These are phyloP conservation scores for Tipula lateralis DNA, from an alignment of 2,888 invertebrate species.

Conservation along the genomic window DNA sequence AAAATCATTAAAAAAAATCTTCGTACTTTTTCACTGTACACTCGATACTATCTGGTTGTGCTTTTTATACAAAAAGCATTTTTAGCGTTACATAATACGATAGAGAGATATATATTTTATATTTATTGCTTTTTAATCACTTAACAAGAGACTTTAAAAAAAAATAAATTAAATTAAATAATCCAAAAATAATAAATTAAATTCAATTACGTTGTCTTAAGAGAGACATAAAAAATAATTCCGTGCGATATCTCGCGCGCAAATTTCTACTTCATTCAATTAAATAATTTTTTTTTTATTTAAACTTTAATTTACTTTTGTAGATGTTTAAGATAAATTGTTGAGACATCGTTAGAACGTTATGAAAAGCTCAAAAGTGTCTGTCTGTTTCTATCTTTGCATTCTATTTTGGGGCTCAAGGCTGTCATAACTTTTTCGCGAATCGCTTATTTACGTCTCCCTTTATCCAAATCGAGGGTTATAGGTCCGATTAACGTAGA, in stretches of 20 bases:
- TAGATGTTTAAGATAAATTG: not conserved
- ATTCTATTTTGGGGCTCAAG: too few relatives aligned
- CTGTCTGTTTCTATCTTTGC: too few relatives aligned
- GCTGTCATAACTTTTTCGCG: too few relatives aligned
- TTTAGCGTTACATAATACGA: not conserved
- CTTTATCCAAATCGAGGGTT: too few relatives aligned
- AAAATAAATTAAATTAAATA: not conserved
- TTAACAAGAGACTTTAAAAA: not conserved
- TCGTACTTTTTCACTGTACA: not conserved
- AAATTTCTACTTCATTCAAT: not conserved
- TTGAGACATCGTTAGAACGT: too few relatives aligned
- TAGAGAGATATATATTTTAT: not conserved
- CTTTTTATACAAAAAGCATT: not conserved
- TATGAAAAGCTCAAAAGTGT: not conserved
- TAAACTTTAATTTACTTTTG: not conserved
- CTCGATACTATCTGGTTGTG: not conserved
- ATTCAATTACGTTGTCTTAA: not conserved
- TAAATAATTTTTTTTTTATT: not conserved
- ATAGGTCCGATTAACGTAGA: too few relatives aligned
- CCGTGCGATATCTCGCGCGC: not conserved
- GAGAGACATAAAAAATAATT: slow-evolving; percentile 11
- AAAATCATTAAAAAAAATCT: not conserved
- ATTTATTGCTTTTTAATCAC: slow-evolving; percentile 24
- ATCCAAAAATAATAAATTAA: slow-evolving; percentile 11
- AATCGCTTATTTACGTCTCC: too few relatives aligned